Conservation (phyloP, 2,888 invertebrate genomes). For the Drosophila falleni region DNA sequence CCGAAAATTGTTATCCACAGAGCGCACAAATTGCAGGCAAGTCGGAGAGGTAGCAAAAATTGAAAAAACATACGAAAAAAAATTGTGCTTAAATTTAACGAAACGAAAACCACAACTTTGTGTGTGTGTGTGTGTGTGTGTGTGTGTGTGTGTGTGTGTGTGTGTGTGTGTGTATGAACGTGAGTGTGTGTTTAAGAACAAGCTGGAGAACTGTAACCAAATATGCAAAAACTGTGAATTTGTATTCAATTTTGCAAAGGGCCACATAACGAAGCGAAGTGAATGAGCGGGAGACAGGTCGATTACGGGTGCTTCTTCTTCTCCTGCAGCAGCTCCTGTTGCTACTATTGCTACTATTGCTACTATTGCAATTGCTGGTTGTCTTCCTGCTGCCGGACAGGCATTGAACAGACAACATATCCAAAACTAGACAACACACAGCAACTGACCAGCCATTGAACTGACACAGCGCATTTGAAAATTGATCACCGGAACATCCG, state of each 20-base stretch:
- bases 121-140: slow-evolving; percentile 11
- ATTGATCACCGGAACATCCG: slow-evolving; percentile 81
- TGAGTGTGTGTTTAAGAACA: slow-evolving; percentile 24
- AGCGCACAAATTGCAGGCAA: slow-evolving; percentile 52
- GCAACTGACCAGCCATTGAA: slow-evolving; percentile 46
- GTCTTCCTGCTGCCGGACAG: slow-evolving; percentile 17
- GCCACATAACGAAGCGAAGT: slow-evolving; percentile 50
- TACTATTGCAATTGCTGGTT: slow-evolving; percentile 6
- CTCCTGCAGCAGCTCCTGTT: background rate
- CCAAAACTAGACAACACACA: slow-evolving; percentile 37
- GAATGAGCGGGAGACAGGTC: slow-evolving; percentile 63
- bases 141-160: slow-evolving; percentile 9
- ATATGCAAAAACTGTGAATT: slow-evolving; percentile 72
- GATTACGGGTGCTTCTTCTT: slow-evolving; percentile 26
- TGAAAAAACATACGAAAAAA: slow-evolving; percentile 28
- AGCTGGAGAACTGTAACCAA: slow-evolving; percentile 48
- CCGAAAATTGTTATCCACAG: slow-evolving; percentile 45
- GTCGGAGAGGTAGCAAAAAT: slow-evolving; percentile 14
- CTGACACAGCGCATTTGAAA: slow-evolving; percentile 79
- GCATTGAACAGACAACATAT: slow-evolving; percentile 17
- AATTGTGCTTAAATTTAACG: slow-evolving; percentile 54
- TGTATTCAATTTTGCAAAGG: slow-evolving; percentile 66
- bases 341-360: background rate
- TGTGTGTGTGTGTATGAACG: slow-evolving; percentile 7
- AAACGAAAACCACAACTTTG: slow-evolving; percentile 42